Percentiles rank a stretch among this genome's conserved stretches.
Evolutionary conservation across 2,113 vertebrate species (phyloP).

Genomic region (Pica pica): DNA sequence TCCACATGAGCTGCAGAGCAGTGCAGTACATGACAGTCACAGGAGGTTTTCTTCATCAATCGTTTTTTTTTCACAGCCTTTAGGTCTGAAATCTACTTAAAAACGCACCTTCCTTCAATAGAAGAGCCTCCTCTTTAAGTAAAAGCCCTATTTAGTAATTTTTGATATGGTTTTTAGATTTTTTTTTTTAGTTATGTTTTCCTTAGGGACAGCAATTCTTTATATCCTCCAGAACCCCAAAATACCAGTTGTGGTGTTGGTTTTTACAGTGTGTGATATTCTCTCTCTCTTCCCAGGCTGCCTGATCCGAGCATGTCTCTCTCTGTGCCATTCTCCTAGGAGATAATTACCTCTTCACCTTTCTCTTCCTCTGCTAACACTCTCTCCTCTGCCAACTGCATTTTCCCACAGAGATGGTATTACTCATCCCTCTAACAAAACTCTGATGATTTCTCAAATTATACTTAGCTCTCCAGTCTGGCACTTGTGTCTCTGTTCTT

Average conservation of each 20-base stretch:
- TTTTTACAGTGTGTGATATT: neutral
- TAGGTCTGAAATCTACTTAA: neutral
- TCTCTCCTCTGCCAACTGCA: constrained; percentile 13
- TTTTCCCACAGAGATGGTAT: constrained; percentile 52
- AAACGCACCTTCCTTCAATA: neutral
- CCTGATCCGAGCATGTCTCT: neutral
- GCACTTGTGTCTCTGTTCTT: neutral
- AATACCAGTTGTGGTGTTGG: neutral
- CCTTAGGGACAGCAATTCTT: neutral
- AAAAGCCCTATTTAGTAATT: neutral
- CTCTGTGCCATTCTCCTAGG: constrained; percentile 20
- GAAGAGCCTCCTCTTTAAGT: neutral
- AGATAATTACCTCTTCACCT: constrained; percentile 62
- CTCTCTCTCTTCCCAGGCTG: neutral
- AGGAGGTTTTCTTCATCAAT: neutral
- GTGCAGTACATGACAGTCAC: neutral
- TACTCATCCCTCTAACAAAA: constrained; percentile 55
- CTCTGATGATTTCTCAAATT: constrained; percentile 50
- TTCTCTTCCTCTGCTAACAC: constrained; percentile 24
- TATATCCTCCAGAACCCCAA: neutral
- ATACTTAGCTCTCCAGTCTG: constrained; percentile 32
- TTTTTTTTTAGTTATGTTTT: neutral
- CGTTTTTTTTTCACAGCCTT: neutral
- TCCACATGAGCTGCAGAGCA: neutral
- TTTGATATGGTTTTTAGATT: neutral